These are phyloP conservation scores for Ramphastos sulfuratus DNA, from an alignment of 2,113 vertebrate genomes.

Conservation along the genomic window DNA sequence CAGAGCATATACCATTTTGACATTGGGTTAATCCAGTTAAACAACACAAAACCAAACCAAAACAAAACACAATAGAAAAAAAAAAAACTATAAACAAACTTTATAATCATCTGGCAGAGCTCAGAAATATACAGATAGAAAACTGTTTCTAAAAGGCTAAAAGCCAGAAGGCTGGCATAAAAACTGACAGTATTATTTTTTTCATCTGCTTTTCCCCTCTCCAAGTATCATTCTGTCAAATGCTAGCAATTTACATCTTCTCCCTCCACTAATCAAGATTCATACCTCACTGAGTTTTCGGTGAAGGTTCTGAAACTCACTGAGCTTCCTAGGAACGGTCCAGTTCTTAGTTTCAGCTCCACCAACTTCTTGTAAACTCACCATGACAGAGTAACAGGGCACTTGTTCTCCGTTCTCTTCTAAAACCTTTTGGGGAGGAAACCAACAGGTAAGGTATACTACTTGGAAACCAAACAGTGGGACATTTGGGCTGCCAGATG, in stretches of 20 bases:
- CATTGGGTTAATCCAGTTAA: background rate
- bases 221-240: background rate
- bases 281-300: conserved; percentile 96
- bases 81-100: background rate
- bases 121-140: background rate
- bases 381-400: conserved; percentile 88
- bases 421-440: conserved; percentile 76
- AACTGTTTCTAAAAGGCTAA: background rate
- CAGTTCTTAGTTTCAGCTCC: conserved; percentile 86
- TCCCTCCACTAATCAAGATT: background rate
- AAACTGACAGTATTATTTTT: background rate
- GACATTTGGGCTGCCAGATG: background rate
- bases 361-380: conserved; percentile 87
- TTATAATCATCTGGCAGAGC: background rate
- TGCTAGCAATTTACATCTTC: background rate
- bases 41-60: background rate
- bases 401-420: conserved; percentile 96
- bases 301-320: conserved; percentile 94
- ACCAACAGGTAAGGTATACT: background rate
- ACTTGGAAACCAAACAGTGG: background rate
- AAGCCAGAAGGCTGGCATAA: background rate
- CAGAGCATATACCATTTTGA: background rate
- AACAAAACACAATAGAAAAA: too few relatives aligned
- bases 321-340: conserved; percentile 92
- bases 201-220: background rate